phyloP scores from a whole-genome alignment of 2,888 invertebrate species.

The Zaprionus lineosus region DNA sequence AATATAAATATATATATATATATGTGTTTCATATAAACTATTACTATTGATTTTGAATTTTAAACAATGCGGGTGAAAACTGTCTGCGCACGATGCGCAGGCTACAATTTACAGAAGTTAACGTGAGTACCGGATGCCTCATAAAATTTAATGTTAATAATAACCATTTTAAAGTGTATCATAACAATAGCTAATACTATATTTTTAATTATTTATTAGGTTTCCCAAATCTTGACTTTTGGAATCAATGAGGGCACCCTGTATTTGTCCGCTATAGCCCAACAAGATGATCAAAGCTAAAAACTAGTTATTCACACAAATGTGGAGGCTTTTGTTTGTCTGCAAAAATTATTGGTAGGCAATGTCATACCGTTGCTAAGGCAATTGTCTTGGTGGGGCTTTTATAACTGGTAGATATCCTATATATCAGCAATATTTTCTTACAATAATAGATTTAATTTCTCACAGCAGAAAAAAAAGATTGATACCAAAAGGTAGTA shows the following conservation, averaged over 20 bases:
- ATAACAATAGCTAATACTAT: no score
- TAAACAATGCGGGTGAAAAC: constrained; percentile 77
- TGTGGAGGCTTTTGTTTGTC: constrained; percentile 54
- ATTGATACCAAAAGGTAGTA: no score
- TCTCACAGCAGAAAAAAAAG: no score
- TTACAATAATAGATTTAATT: no score
- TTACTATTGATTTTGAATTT: constrained; percentile 64
- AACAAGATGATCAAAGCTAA: constrained; percentile 35
- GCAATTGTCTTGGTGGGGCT: no score
- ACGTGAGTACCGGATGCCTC: constrained; percentile 51
- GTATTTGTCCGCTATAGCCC: constrained; percentile 27
- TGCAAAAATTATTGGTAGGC: constrained; percentile 61
- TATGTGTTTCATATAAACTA: constrained; percentile 24
- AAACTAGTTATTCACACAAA: constrained; percentile 73
- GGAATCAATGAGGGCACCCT: no score
- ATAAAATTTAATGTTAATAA: not conserved
- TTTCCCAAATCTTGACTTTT: no score
- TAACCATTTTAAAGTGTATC: no score
- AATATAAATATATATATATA: constrained; percentile 24
- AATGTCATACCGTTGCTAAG: constrained; percentile 51
- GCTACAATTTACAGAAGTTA: constrained; percentile 55
- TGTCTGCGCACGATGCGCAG: constrained; percentile 71
- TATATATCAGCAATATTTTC: no score
- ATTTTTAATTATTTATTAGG: no score
- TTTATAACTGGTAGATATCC: no score